Percentiles rank a stretch among this genome's conserved stretches.
Conservation (phyloP, 1,140 invertebrate species). For the Macrobrachium rosenbergii region DNA sequence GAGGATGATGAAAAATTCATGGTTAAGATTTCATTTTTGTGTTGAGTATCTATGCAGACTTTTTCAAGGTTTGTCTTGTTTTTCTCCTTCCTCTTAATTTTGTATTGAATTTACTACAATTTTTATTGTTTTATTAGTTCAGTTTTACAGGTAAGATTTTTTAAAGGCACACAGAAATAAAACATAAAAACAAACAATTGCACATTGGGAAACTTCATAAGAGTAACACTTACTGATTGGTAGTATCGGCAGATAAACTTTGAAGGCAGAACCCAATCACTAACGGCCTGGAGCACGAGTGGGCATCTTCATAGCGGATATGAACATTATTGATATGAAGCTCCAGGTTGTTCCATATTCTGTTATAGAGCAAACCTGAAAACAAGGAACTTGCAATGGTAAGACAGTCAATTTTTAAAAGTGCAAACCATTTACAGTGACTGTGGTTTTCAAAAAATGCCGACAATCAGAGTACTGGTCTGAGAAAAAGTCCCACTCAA, state of each 20-base stretch:
- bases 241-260: constrained; percentile 83
- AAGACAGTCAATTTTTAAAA: neutral
- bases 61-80: too few species aligned
- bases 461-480: too few species aligned
- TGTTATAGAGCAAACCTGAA: constrained; percentile 69
- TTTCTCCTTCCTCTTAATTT: too few species aligned
- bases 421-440: too few species aligned
- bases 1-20: too few species aligned
- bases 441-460: too few species aligned
- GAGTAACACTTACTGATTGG: constrained; percentile 77
- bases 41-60: too few species aligned
- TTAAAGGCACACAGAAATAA: neutral
- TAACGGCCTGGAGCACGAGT: constrained; percentile 78
- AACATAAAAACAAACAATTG: neutral
- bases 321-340: constrained; percentile 85
- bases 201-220: neutral
- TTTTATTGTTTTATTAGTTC: too few species aligned
- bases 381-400: constrained; percentile 17
- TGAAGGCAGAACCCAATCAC: constrained; percentile 85
- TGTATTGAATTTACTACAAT: too few species aligned
- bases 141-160: neutral
- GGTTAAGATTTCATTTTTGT: too few species aligned
- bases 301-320: constrained; percentile 84
- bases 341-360: constrained; percentile 80
- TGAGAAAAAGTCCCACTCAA: too few species aligned